Base-by-base conservation (phyloP, 2,888 invertebrate species). In the Drepana falcataria region DNA sequence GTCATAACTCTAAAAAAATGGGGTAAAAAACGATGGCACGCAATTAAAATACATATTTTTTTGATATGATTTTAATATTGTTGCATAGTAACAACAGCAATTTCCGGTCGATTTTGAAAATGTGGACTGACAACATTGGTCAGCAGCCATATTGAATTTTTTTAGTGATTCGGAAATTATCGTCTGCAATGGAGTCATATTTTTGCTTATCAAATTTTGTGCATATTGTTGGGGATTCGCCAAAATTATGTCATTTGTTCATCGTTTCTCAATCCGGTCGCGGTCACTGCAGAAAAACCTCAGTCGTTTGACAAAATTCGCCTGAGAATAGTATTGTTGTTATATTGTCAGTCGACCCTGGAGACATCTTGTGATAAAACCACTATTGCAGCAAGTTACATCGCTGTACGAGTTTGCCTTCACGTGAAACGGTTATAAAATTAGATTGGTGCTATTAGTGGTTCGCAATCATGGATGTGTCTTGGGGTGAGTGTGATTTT, bases 391-490 rank as follows among this genome's bases (percentile, higher is more conserved):
- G 77, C 81, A 76, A 80, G 76, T 78, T 75, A 69, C 71, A 69
- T 72, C 68, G 73, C 80, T 81, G 84, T 82, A 79, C 75, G 81
- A 81, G 75, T 84, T 87, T 77, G 84, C 81, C 82, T 83, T 85
- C 84, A 78, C 81, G 84, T 83, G 78, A 86, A 87, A 84, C 79
- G 79, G 79, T 80, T 80, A 75, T 77, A 81, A 81, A 86, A 83
- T 81, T 81, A 75, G 75, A 79, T 83, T 81, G 83, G 85, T 87
- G 87, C 83, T 87, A 79, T 69, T 63, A 77, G 68, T 72, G 68
- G 71, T 77, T 76, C 66, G 74, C 79, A 84, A 88, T 73, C 81
- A 94, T 94, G 94, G 94, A 94, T 69, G 94, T 94, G 84, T 94
- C 94, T 81, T 94, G 94, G 94, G 94, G 94, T 94, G 87, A 81